Evolutionary conservation across 1,140 invertebrate genomes (phyloP), one percentile per base, ranked within the genome.

Genomic region (Lamellibrachia luymesi): DNA sequence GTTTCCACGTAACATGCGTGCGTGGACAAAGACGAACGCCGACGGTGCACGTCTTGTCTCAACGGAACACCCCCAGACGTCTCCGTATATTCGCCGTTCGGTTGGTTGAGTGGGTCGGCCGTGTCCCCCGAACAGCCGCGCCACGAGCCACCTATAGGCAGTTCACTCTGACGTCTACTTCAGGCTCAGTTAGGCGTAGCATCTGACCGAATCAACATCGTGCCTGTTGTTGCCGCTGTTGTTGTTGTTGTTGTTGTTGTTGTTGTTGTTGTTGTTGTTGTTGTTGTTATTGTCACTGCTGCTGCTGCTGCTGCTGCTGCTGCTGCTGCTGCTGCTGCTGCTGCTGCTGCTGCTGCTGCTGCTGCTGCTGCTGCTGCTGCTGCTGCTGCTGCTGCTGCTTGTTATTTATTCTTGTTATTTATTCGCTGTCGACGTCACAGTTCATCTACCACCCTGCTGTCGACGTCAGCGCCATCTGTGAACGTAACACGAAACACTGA

Each of bases 341-440:
- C 25, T 80, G 64, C 64, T 80, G 64, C 8, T 22, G 64, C 25
- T 93, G 90, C 50, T 52, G 27, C 49, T 93, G 90, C 25, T 92
- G 25, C 51, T 93, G 51, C 4, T 92, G 51, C 91, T 10, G 13
- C 25, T 22, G 13, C 13, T 80, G 13, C 64, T 10, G 25, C 13
- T 4, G 13, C 13, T 22, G 13, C 64, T 22, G 64, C 13, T 4
- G 2, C 2, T 4, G 2, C 7, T 22, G 2, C 13, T 2, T 22
- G 25, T 6, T 22, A 17, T 10, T 2, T 10, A 80, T 0, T 22
- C 64, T 8, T 17, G 25, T 10, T 80, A 80, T 6, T 22, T 17
- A 17, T 80, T 22, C 64, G 64, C 8, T 80, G 13, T 80, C 64
- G 64, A 4, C 64, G 64, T 80, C 64, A 17, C 64, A 22, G 64